Evolutionary conservation across 2,888 invertebrate species (phyloP), one percentile per base, ranked within the genome.

Genomic region (Thereva unica): DNA sequence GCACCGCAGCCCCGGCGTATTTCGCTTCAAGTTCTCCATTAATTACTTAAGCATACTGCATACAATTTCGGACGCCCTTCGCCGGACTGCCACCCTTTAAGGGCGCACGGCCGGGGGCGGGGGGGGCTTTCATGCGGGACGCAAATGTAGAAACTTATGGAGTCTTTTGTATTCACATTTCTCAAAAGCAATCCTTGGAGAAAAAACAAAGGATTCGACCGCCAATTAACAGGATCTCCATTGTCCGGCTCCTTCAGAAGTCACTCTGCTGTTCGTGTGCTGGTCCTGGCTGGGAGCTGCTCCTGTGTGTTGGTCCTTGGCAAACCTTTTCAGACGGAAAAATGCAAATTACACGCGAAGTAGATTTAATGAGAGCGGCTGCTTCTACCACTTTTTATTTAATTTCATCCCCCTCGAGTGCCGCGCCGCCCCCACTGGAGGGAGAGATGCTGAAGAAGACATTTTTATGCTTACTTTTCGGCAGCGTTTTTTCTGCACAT

Each of bases 311-410:
- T 61, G 61, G 50, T 61, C 50, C 61, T 61, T 61, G 50, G 61
- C 61, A 61, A 61, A 61, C 61, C 61, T 50, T 61, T 61, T 50
- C 61, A 61, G 61, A 61, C 50, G 61, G 61, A 61, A 61, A 61
- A 61, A 61, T 61, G 61, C 61, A 61, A 61, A 61, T 61, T 61
- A 61, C 61, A 61, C 61, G 61, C 61, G 61, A 50, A 61, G 61
- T 61, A 61, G 50, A 61, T 61, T 61, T 61, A 61, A 61, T 61
- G 61, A 61, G 61, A 61, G 61, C 23, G 23, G 23, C 61, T 61
- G 50, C 50, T 50, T 61, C 61, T 61, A 61, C 61, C 50, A 61
- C 50, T 61, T 61, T 61, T 61, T 61, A 61, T 61, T 50, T 61
- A 50, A 61, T 50, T 50, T 61, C 50, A 61, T 61, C 40, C 61